Percentiles rank a stretch among this genome's conserved stretches.
phyloP scores from a whole-genome alignment of 2,113 vertebrate genomes.

The Hemiscyllium ocellatum region DNA sequence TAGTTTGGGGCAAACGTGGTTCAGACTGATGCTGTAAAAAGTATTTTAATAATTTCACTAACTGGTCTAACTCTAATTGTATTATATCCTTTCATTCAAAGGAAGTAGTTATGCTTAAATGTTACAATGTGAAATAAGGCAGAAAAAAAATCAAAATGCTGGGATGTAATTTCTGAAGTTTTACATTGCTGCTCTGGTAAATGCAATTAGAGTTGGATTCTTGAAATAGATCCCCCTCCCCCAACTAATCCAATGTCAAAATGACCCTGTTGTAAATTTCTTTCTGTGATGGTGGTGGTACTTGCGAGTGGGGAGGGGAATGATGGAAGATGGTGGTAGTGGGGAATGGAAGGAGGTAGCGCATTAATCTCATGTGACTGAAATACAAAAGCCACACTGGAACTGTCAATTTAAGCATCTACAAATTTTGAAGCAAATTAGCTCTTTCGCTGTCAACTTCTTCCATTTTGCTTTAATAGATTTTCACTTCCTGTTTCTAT shows the following conservation, averaged over 20 bases:
- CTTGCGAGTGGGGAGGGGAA: too few relatives aligned
- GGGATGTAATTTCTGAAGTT: neutral
- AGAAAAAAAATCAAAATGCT: neutral
- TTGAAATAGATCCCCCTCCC: neutral
- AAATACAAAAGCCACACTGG: neutral
- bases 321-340: neutral
- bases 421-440: neutral
- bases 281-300: too few relatives aligned
- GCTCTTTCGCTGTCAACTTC: neutral
- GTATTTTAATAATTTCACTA: neutral
- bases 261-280: neutral
- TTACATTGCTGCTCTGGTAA: neutral
- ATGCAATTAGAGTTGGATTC: neutral
- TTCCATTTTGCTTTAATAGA: conserved; percentile 16
- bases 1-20: neutral
- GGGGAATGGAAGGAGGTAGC: too few relatives aligned
- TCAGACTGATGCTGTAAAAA: neutral
- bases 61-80: neutral
- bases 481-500: neutral
- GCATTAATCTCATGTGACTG: neutral
- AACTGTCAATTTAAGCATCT: neutral
- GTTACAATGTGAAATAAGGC: neutral
- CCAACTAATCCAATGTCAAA: neutral
- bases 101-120: neutral
- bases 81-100: neutral